Base-by-base conservation (phyloP, 2,797 vertebrate species). In the Menidia menidia region DNA sequence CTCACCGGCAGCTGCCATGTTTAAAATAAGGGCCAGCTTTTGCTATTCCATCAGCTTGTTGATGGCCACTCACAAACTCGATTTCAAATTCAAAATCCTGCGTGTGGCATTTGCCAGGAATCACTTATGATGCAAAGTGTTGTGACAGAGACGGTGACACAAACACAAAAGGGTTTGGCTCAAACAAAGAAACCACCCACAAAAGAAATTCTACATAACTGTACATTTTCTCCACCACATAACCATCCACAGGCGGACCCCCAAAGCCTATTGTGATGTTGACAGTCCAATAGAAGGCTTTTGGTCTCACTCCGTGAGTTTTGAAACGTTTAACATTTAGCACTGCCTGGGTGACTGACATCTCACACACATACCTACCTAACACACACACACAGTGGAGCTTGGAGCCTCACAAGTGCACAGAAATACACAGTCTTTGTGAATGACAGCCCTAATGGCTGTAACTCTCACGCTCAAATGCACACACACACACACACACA, bases 291-390 rank as follows among this genome's bases (percentile, higher is more conserved):
- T 62, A 83, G 84, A 89, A 88, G 48, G 60, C 86, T 84, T 60
- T 86, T 82, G 80, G 85, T 86, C 85, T 83, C 56, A 55, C 65
- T 73, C 51, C 63, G 57, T 63, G 79, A 85, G 74, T 73, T 79
- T 71, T 89, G 86, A 87, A 85, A 77, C 57, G 33, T 84, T 88
- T 90, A 90, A 89, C 88, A 89, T 92, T 92, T 89, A 90, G 83
- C 82, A 62, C 68, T 82, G 81, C 52, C 73, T 33, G 63, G 56
- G 64, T 84, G 87, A 89, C 74, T 81, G 88, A 88, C 77, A 25
- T 71, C 35, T 81, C 71, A 35, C 31, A 55, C 68, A 74, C 78
- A 56, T 13, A 66, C 75, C 48, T 43, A 55, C 19, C 25, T 25
- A 25, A 60, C 44, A 58, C 55, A 64, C 51, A 55, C 59, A 51